Conservation (phyloP, 2,888 invertebrate genomes). For the Trachelus stipa region DNA sequence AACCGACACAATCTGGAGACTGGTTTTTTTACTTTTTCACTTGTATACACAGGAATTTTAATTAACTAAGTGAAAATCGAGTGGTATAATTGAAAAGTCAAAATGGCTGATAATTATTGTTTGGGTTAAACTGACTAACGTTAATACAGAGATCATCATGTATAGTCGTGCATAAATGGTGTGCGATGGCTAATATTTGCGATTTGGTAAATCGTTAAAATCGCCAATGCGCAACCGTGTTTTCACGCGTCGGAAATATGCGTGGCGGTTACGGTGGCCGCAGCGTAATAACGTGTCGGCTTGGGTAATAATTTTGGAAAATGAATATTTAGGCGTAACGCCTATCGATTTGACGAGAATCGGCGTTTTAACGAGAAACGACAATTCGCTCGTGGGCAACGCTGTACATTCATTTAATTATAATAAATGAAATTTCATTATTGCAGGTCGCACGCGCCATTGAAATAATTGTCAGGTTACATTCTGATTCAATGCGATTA, state of each 20-base stretch:
- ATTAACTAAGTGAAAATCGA: not conserved
- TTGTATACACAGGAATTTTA: not conserved
- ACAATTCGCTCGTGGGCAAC: not conserved
- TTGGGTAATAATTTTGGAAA: not conserved
- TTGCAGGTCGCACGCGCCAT: not conserved
- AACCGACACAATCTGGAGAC: not conserved
- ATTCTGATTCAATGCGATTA: not conserved
- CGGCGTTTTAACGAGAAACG: conserved; percentile 1
- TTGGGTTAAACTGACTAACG: not conserved
- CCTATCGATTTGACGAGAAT: not conserved
- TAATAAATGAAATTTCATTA: conserved; percentile 14
- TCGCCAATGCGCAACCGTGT: not conserved
- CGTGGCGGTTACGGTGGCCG: not conserved
- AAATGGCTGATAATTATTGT: not conserved
- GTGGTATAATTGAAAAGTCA: not conserved
- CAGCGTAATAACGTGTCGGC: not conserved
- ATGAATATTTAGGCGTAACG: not conserved
- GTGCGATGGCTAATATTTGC: not conserved
- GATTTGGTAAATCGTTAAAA: not conserved
- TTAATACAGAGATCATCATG: not conserved
- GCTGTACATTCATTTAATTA: conserved; percentile 14
- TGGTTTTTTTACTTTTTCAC: not conserved
- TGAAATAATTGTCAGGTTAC: conserved; percentile 18
- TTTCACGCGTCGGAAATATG: not conserved
- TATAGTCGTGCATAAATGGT: not conserved